A percentile compares a stretch with the other conserved stretches of the same genome.
Conservation (phyloP, 2,113 vertebrate species). For the Sylvilagus bachmani region DNA sequence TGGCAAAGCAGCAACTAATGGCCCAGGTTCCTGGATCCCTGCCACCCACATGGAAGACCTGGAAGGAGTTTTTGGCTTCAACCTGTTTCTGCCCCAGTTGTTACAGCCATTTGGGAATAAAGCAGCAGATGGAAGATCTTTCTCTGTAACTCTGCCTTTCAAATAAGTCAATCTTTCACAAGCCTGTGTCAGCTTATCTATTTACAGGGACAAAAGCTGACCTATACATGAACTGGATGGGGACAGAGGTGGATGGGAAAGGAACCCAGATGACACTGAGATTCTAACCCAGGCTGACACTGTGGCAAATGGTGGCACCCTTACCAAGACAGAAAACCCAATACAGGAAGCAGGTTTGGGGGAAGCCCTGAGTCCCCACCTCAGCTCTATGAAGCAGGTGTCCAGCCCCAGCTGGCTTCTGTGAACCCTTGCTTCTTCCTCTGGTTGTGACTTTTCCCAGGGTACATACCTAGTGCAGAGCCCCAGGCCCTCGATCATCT, state of each 20-base stretch:
- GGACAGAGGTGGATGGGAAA: background rate
- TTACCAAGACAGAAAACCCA: background rate
- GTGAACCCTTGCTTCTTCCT: background rate
- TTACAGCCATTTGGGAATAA: too few species aligned
- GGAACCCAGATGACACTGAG: background rate
- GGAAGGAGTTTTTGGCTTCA: too few species aligned
- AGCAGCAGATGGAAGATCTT: too few species aligned
- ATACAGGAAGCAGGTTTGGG: background rate
- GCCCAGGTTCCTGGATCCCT: too few species aligned
- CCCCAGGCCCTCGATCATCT: background rate
- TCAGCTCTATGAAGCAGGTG: background rate
- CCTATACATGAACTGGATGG: background rate
- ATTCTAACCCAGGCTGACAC: background rate
- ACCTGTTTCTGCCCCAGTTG: too few species aligned
- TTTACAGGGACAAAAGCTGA: too few species aligned
- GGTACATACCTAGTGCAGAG: background rate
- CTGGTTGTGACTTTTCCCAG: background rate
- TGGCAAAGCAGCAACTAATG: too few species aligned
- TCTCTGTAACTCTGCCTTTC: too few species aligned
- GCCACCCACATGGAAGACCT: too few species aligned
- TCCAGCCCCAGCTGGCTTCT: background rate
- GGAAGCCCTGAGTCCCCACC: background rate
- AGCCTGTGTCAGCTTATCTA: too few species aligned
- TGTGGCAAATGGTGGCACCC: background rate
- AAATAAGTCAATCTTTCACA: too few species aligned